phyloP scores from a whole-genome alignment of 2,888 invertebrate species.

The Brachyptera risi region DNA sequence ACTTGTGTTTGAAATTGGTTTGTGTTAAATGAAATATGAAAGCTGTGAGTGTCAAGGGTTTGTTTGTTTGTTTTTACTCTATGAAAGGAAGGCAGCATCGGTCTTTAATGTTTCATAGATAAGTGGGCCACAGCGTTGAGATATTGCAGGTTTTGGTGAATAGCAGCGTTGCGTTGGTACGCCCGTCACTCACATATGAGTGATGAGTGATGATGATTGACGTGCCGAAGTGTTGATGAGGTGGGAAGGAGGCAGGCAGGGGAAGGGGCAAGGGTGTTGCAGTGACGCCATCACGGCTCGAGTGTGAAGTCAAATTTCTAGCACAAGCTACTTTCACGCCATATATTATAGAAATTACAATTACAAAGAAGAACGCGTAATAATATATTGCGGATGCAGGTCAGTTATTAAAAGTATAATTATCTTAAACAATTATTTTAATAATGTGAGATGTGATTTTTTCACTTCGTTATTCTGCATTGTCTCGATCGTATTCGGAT shows the following conservation, averaged over 20 bases:
- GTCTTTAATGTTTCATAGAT: neutral
- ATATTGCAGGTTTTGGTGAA: neutral
- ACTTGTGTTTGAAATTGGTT: no score
- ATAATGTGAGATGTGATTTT: no score
- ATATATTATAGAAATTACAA: neutral
- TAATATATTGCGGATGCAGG: no score
- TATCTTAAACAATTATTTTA: no score
- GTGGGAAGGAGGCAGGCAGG: neutral
- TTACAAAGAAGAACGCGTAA: no score
- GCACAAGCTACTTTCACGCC: no score
- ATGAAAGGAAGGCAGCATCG: neutral
- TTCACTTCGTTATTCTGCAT: no score
- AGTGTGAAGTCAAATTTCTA: neutral
- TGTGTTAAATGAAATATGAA: no score
- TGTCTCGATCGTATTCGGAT: no score
- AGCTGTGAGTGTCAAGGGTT: no score
- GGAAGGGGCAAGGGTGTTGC: neutral
- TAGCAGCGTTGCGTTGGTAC: neutral
- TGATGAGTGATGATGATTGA: slow-evolving; percentile 22
- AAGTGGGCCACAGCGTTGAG: neutral
- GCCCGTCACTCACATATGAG: slow-evolving; percentile 11
- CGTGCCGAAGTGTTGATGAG: neutral
- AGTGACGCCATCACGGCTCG: neutral
- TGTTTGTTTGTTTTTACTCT: neutral
- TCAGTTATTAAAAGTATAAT: no score